Base-by-base conservation (phyloP, 2,888 invertebrate species). In the Ennomos fuscantarius region DNA sequence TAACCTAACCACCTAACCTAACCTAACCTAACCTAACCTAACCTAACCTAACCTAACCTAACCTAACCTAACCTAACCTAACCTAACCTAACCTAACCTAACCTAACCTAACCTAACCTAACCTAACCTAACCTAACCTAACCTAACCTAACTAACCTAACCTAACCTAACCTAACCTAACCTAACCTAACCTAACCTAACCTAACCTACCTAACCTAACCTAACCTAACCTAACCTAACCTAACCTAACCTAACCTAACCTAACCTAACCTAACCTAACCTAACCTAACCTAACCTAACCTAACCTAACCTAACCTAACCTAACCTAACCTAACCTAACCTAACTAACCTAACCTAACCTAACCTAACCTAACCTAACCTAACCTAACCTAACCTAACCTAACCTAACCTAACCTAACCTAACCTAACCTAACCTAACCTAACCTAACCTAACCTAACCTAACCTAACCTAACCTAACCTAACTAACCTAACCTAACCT, bases 391-490 rank as follows among this genome's bases (percentile, higher is more conserved):
- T 15, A 15, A 15, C 15, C 15, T 50, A 42, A 41, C 50, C 51
- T 43, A 42, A 53, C 45, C 55, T 48, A 55, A 56, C 15, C 15
- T 15, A 15, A 35, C 49, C 34, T 41, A 49, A 40, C 49, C 42
- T 42, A 37, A 42, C 50, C 15, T 15, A 15, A 15, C 15, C 15
- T 50, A 42, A 41, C 50, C 51, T 43, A 42, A 53, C 55, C 55
- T 55, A 63, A 54, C 63, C 58, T 58, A 55, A 55, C 52, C 60
- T 60, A 57, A 60, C 58, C 55, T 58, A 58, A 58, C 57, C 60
- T 54, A 59, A 36, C 44, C 36, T 33, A 47, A 35, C 24, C 52
- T 41, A 52, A 41, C 52, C 52, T 44, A 54, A 47, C 54, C 47
- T 47, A 54, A 47, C 54, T 44, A 52, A 52, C 52, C 51, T 52